A percentile compares a stretch with the other conserved stretches of the same genome.
Conservation (phyloP, 2,888 invertebrate species). For the Oligia latruncula region DNA sequence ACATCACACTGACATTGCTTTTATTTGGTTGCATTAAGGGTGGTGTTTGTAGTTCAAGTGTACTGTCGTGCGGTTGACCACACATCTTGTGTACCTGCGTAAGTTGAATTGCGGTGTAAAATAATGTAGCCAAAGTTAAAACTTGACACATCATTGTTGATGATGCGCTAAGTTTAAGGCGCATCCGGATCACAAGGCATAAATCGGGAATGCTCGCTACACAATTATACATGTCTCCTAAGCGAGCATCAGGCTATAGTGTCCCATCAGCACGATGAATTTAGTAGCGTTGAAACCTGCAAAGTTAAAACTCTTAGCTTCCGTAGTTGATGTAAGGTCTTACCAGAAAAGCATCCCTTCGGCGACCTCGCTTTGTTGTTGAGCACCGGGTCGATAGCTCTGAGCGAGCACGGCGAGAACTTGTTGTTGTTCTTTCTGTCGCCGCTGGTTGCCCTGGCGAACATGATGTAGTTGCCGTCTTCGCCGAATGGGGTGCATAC, state of each 20-base stretch:
- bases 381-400: conserved; percentile 97
- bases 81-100: too few species aligned
- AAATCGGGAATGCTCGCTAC: too few species aligned
- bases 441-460: conserved; percentile 99
- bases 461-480: conserved; percentile 99
- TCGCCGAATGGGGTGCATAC: conserved; percentile 98
- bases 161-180: too few species aligned
- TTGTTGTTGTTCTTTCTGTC: conserved; percentile 99
- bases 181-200: too few species aligned
- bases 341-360: conserved; percentile 98
- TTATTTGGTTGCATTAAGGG: not conserved
- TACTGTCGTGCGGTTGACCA: too few species aligned
- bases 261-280: not conserved
- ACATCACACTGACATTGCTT: not conserved
- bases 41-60: not conserved
- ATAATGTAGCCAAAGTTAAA: too few species aligned
- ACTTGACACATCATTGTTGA: too few species aligned
- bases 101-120: too few species aligned
- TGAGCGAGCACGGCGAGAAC: conserved; percentile 98
- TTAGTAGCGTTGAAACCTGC: not conserved
- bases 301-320: not conserved
- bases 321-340: not conserved
- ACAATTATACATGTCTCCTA: too few species aligned
- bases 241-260: not conserved
- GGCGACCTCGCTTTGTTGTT: conserved; percentile 97